Evolutionary conservation across 2,888 invertebrate genomes (phyloP).

Genomic region (Brachyopa scutellaris): DNA sequence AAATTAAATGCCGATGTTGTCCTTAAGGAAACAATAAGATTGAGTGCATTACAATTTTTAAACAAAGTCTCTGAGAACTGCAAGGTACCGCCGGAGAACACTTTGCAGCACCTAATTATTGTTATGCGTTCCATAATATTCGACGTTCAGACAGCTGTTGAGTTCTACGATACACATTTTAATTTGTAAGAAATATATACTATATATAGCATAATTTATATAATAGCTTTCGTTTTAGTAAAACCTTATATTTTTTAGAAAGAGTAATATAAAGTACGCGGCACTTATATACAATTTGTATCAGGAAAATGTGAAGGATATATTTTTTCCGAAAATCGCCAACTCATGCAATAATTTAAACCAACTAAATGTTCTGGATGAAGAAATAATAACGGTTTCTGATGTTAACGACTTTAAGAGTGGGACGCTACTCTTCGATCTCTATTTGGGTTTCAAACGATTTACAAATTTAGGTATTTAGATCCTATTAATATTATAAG

Average conservation of each 20-base stretch:
- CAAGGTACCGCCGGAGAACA: background rate
- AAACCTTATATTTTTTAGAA: constrained; percentile 5
- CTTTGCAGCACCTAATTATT: background rate
- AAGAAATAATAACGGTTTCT: background rate
- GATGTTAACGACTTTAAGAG: background rate
- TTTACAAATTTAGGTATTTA: constrained; percentile 9
- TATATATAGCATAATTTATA: no score
- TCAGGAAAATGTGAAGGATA: background rate
- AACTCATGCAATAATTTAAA: background rate
- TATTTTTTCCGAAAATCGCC: background rate
- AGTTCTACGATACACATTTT: constrained; percentile 7
- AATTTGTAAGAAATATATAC: constrained; percentile 1
- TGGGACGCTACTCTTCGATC: constrained; percentile 19
- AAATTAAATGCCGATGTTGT: background rate
- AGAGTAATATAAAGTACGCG: background rate
- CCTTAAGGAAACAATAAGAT: constrained; percentile 1
- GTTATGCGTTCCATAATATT: background rate
- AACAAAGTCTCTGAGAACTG: background rate
- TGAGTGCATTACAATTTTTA: background rate
- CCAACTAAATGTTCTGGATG: constrained; percentile 10
- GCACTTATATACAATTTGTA: constrained; percentile 2
- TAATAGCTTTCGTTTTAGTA: background rate
- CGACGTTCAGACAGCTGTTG: constrained; percentile 11
- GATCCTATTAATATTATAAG: background rate
- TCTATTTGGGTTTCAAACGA: constrained; percentile 19